phyloP scores from a whole-genome alignment of 2,113 vertebrate species.

The Castor canadensis region DNA sequence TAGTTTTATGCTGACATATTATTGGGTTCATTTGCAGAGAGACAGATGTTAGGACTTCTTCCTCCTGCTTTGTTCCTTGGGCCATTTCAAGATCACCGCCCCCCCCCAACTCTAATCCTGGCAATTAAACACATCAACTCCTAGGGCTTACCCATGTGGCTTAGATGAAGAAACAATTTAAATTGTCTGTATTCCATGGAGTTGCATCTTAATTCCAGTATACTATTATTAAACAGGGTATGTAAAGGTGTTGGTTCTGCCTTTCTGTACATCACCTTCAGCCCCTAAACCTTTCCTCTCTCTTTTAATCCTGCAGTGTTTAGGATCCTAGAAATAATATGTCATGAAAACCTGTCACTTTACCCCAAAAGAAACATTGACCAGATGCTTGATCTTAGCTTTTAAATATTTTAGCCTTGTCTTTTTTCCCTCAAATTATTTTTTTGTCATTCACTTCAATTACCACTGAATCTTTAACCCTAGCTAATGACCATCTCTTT shows the following conservation, averaged over 20 bases:
- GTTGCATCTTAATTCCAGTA: constrained; percentile 51
- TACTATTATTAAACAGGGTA: constrained; percentile 16
- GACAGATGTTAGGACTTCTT: constrained; percentile 15
- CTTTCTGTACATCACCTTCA: neutral
- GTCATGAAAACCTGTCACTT: neutral
- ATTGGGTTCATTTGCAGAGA: constrained; percentile 39
- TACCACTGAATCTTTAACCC: constrained; percentile 53
- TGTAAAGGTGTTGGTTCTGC: neutral
- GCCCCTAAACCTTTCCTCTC: neutral
- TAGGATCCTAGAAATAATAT: constrained; percentile 28
- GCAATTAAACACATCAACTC: constrained; percentile 51
- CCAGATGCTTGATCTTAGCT: neutral
- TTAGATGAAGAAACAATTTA: constrained; percentile 53
- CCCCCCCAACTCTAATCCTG: neutral
- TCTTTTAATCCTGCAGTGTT: constrained; percentile 23
- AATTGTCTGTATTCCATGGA: constrained; percentile 4
- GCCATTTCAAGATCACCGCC: constrained; percentile 9
- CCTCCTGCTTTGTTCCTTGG: constrained; percentile 39
- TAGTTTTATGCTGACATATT: constrained; percentile 64
- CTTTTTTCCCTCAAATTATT: neutral
- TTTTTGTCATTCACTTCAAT: neutral
- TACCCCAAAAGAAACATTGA: neutral
- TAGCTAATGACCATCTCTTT: neutral
- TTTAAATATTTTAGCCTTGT: constrained; percentile 52
- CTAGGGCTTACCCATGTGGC: constrained; percentile 26